Conservation (phyloP, 2,888 invertebrate species). For the Sphecodes monilicornis region DNA sequence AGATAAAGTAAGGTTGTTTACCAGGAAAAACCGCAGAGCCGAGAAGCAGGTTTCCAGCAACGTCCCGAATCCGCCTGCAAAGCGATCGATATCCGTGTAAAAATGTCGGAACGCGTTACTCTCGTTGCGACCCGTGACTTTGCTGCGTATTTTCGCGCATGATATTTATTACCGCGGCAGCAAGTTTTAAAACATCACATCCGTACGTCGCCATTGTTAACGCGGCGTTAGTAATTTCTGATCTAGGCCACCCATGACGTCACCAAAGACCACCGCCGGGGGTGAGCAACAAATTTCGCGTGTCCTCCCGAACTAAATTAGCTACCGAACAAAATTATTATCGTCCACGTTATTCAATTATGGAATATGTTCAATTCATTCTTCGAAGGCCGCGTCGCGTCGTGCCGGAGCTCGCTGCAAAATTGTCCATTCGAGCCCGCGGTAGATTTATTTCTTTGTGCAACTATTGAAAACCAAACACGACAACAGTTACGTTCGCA, state of each 20-base stretch:
- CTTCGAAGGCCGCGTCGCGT: not conserved
- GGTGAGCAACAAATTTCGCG: conserved; percentile 8
- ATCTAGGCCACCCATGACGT: conserved; percentile 47
- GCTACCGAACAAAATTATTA: not conserved
- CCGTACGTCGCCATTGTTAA: conserved; percentile 25
- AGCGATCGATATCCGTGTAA: not conserved
- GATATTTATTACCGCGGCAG: conserved; percentile 19
- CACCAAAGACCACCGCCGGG: not conserved
- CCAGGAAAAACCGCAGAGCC: not conserved
- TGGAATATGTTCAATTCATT: not conserved
- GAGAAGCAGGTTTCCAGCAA: not conserved
- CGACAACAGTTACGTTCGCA: not conserved
- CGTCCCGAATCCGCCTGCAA: not conserved
- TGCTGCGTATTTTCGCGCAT: not conserved
- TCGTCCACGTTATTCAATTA: not conserved
- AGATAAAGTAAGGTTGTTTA: not conserved
- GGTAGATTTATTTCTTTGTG: not conserved
- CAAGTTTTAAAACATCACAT: conserved; percentile 31
- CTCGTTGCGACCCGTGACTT: not conserved
- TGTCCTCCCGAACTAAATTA: not conserved
- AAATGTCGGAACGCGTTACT: conserved; percentile 16
- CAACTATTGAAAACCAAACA: not conserved
- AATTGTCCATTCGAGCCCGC: not conserved
- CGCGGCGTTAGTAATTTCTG: conserved; percentile 29
- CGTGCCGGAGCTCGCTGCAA: too few species aligned